phyloP scores from a whole-genome alignment of 2,888 invertebrate species.

The Caenorhabditis macrosperma region DNA sequence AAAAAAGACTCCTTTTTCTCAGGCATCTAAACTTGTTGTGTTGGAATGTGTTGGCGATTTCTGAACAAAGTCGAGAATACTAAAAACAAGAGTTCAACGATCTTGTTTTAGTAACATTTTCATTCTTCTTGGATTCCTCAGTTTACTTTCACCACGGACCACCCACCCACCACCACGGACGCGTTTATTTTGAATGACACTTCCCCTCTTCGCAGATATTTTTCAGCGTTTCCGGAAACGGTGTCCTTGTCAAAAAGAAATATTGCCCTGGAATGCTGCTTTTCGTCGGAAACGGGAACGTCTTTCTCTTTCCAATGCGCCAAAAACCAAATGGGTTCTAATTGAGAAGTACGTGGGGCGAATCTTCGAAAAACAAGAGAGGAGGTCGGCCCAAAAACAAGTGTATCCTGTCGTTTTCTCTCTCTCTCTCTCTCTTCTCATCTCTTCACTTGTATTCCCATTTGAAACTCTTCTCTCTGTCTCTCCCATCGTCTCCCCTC shows the following conservation, averaged over 20 bases:
- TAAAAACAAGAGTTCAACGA: slow-evolving; percentile 1
- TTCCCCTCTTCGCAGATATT: not conserved
- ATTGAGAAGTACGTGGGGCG: slow-evolving; percentile 4
- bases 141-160: not conserved
- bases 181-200: not conserved
- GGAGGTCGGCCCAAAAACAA: not conserved
- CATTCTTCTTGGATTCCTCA: not conserved
- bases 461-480: no score
- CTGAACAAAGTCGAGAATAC: not conserved
- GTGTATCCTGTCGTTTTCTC: not conserved
- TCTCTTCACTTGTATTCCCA: not conserved
- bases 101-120: not conserved
- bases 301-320: not conserved
- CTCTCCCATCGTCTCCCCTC: not conserved
- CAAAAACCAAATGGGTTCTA: slow-evolving; percentile 6
- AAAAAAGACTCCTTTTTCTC: no score
- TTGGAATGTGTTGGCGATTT: not conserved
- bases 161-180: not conserved
- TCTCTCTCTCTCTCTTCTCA: not conserved
- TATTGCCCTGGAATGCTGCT: no score
- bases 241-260: no score
- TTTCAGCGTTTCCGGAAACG: not conserved
- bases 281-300: no score
- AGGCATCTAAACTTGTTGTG: no score
- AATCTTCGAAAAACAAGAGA: slow-evolving; percentile 10